These are phyloP conservation scores for Tenrec ecaudatus DNA, from an alignment of 2,113 vertebrate genomes.

Conservation along the genomic window DNA sequence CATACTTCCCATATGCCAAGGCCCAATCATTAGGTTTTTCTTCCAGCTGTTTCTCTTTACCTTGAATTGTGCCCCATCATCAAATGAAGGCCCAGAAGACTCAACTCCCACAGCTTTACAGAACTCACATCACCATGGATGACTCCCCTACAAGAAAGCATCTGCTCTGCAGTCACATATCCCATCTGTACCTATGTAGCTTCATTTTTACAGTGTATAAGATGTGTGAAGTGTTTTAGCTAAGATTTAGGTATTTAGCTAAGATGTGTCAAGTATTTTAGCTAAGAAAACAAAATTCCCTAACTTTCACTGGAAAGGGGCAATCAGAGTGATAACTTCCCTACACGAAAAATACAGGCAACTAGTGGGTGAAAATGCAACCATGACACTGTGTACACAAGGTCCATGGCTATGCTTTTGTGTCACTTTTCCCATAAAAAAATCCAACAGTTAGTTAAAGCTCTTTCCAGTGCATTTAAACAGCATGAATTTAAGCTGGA, in stretches of 20 bases:
- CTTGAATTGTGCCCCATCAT: too few species aligned
- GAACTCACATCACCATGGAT: too few species aligned
- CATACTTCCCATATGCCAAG: too few species aligned
- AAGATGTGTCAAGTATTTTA: not conserved
- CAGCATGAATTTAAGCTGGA: not conserved
- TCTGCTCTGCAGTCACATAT: too few species aligned
- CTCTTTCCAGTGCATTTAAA: conserved; percentile 41
- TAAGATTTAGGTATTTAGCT: not conserved
- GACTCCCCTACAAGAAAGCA: too few species aligned
- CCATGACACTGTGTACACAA: not conserved
- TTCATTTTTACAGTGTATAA: not conserved
- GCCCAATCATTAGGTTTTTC: too few species aligned
- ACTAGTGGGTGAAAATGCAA: not conserved
- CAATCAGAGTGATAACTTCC: not conserved
- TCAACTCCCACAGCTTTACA: too few species aligned
- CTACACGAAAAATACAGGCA: not conserved
- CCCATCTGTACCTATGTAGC: too few species aligned
- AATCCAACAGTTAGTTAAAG: conserved; percentile 19
- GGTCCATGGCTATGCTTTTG: not conserved
- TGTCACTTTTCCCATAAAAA: not conserved
- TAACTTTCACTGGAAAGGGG: not conserved
- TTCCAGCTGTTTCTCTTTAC: too few species aligned
- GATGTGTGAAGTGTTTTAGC: not conserved
- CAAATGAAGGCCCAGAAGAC: too few species aligned
- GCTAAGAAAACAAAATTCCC: too few species aligned